Percentiles rank a stretch among this genome's conserved stretches.
Evolutionary conservation across 2,888 invertebrate genomes (phyloP).

Genomic region (Aleiodes testaceus): DNA sequence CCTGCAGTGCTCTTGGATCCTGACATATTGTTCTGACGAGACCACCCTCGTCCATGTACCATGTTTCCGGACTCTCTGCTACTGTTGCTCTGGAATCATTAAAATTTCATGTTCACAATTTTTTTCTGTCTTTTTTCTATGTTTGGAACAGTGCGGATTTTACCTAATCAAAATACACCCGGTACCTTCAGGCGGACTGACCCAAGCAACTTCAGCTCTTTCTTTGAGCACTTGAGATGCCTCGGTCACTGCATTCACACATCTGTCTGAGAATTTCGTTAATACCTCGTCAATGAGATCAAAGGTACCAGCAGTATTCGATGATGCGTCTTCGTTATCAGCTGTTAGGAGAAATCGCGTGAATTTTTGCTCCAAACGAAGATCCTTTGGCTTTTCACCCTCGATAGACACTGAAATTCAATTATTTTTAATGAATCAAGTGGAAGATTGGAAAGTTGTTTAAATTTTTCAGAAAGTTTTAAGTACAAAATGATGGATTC

Average conservation of each 20-base stretch:
- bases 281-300: conserved; percentile 75
- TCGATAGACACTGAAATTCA: conserved; percentile 78
- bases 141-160: conserved; percentile 31
- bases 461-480: too few species aligned
- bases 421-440: not conserved
- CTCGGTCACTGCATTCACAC: conserved; percentile 89
- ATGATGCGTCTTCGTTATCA: conserved; percentile 77
- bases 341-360: conserved; percentile 85
- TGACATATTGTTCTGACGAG: conserved; percentile 88
- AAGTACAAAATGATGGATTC: not conserved
- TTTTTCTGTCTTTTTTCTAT: not conserved
- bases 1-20: conserved; percentile 78
- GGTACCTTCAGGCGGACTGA: conserved; percentile 87
- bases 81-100: conserved; percentile 84
- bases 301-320: conserved; percentile 65
- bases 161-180: conserved; percentile 92
- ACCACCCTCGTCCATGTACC: conserved; percentile 93
- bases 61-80: conserved; percentile 83
- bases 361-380: conserved; percentile 81
- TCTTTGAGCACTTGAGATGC: conserved; percentile 86
- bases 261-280: conserved; percentile 84
- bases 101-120: not conserved
- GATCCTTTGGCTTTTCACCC: conserved; percentile 74
- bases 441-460: not conserved
- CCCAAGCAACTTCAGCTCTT: conserved; percentile 92